Percentiles rank a stretch among this genome's conserved stretches.
Evolutionary conservation across 2,113 vertebrate species (phyloP).

Genomic region (Ceratotherium simum): DNA sequence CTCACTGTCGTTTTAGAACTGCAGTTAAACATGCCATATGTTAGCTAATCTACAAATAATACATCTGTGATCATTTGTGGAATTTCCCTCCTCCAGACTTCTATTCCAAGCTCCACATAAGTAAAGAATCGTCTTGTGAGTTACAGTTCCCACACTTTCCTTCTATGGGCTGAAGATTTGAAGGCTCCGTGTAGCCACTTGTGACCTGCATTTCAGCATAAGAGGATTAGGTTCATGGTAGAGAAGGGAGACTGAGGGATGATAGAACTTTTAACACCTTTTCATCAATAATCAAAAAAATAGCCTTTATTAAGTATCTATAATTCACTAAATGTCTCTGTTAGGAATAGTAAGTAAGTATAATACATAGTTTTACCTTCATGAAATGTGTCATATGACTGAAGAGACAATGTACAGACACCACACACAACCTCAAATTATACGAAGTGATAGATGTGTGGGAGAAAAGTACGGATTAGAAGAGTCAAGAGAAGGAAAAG

Average conservation of each 20-base stretch:
- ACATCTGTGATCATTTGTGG: slow-evolving; percentile 79
- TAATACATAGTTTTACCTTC: background rate
- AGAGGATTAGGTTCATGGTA: background rate
- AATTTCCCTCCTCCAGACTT: slow-evolving; percentile 86
- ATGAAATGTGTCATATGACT: background rate
- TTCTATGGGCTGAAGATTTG: background rate
- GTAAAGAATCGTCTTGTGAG: slow-evolving; percentile 73
- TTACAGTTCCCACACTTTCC: slow-evolving; percentile 41
- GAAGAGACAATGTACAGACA: background rate
- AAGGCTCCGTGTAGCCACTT: background rate
- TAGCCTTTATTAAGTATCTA: background rate
- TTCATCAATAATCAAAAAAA: background rate
- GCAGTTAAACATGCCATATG: slow-evolving; percentile 81
- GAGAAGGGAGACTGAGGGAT: background rate
- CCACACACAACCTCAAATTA: background rate
- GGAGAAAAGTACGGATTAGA: background rate
- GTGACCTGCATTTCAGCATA: background rate
- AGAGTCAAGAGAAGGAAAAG: background rate
- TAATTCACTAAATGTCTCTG: background rate
- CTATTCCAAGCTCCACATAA: slow-evolving; percentile 83
- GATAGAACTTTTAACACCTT: background rate
- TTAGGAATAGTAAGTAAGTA: background rate
- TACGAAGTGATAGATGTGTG: background rate
- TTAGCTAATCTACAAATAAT: slow-evolving; percentile 85
- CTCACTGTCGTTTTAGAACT: slow-evolving; percentile 65